phyloP scores from a whole-genome alignment of 2,797 vertebrate species.

The Crenichthys baileyi region DNA sequence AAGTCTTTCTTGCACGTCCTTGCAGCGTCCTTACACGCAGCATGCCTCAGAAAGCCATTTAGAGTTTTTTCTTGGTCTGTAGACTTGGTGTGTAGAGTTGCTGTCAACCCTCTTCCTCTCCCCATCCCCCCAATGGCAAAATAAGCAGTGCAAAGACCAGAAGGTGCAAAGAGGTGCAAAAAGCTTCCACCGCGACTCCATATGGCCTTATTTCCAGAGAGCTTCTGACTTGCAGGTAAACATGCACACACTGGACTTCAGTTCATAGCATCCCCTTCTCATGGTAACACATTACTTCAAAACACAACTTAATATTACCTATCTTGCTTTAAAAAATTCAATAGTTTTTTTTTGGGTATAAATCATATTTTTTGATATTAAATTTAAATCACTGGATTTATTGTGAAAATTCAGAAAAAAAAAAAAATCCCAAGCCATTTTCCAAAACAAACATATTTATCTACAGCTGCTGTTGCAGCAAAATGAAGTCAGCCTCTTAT shows the following conservation, averaged over 20 bases:
- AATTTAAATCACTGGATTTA: not conserved
- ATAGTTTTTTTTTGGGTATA: too few species aligned
- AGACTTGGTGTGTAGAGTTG: conserved; percentile 47
- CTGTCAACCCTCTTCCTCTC: conserved; percentile 22
- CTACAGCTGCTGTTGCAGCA: too few species aligned
- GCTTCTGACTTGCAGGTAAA: conserved; percentile 22
- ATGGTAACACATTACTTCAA: not conserved
- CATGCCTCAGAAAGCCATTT: conserved; percentile 61
- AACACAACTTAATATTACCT: not conserved
- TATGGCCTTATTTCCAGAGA: conserved; percentile 43
- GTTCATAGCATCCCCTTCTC: not conserved
- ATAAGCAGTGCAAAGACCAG: conserved; percentile 54
- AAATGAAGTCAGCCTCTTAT: too few species aligned
- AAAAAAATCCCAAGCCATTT: not conserved
- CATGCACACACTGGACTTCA: not conserved
- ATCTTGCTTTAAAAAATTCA: not conserved
- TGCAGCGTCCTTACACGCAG: conserved; percentile 65
- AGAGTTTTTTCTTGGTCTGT: conserved; percentile 49
- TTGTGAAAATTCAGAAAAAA: not conserved
- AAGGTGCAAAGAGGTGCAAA: conserved; percentile 75
- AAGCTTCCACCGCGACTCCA: conserved; percentile 67
- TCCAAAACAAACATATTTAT: not conserved
- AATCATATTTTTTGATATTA: not conserved
- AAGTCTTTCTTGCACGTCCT: conserved; percentile 68
- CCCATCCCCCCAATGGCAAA: conserved; percentile 52